phyloP scores from a whole-genome alignment of 2,888 invertebrate genomes.

The Sipha maydis region DNA sequence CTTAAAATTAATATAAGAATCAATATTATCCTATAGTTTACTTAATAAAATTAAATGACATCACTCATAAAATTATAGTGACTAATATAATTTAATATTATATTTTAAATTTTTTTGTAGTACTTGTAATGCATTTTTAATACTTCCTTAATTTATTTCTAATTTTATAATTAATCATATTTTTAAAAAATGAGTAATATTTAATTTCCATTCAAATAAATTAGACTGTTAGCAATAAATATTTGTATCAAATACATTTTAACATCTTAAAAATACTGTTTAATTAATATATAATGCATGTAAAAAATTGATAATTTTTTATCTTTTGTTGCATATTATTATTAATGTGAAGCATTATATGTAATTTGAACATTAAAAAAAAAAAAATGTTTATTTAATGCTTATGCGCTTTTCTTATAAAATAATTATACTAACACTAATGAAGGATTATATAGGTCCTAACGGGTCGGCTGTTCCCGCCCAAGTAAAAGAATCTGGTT shows the following conservation, averaged over 20 bases:
- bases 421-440: conserved; percentile 63
- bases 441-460: conserved; percentile 76
- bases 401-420: conserved; percentile 56
- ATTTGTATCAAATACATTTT: not conserved
- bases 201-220: not conserved
- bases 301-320: not conserved
- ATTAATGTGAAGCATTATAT: conserved; percentile 14
- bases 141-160: not conserved
- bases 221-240: not conserved
- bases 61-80: too few relatives aligned
- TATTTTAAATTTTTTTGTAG: not conserved
- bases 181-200: not conserved
- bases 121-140: not conserved
- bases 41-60: not conserved
- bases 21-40: not conserved
- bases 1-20: not conserved
- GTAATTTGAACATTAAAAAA: conserved; percentile 33
- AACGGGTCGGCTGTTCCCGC: conserved; percentile 91
- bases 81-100: not conserved
- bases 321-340: conserved; percentile 22
- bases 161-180: not conserved
- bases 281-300: conserved; percentile 12
- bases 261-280: not conserved
- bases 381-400: conserved; percentile 44
- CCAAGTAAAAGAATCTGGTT: conserved; percentile 85